These are phyloP conservation scores for Holothuria leucospilota DNA, from an alignment of 53 echinoderm and acorn worm species.

Conservation along the genomic window DNA sequence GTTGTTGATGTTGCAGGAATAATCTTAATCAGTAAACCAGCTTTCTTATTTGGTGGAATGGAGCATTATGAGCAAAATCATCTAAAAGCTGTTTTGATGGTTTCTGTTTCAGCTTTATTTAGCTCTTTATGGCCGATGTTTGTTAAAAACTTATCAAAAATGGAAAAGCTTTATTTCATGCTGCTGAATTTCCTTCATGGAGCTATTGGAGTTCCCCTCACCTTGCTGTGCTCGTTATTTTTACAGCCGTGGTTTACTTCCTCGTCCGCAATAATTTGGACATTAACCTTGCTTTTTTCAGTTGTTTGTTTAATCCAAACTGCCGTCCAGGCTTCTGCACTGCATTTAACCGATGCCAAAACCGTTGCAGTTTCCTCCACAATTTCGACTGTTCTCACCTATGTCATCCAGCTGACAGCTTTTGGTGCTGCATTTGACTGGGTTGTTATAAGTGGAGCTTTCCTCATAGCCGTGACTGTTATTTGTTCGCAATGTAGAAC, in stretches of 20 bases:
- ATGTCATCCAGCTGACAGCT: not conserved
- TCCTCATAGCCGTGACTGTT: not conserved
- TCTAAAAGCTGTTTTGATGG: too few relatives aligned
- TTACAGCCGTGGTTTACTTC: not conserved
- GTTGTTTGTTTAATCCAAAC: not conserved
- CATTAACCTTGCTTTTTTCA: not conserved
- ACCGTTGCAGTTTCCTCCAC: constrained; percentile 19
- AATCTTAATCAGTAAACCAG: not conserved
- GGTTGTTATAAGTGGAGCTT: not conserved
- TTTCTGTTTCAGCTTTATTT: too few relatives aligned
- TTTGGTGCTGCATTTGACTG: not conserved
- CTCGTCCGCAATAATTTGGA: not conserved
- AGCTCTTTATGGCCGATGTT: too few relatives aligned
- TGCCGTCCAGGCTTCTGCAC: not conserved
- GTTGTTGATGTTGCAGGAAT: too few relatives aligned
- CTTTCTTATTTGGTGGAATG: too few relatives aligned
- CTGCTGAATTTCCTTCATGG: too few relatives aligned
- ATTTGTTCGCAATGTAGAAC: not conserved
- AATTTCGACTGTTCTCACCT: not conserved
- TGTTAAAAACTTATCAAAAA: too few relatives aligned
- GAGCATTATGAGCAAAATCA: too few relatives aligned
- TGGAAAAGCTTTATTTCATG: not conserved
- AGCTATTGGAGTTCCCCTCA: not conserved
- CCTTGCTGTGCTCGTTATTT: not conserved
- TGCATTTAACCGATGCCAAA: not conserved